These are phyloP conservation scores for Phaedon cochleariae DNA, from an alignment of 2,888 invertebrate species.

Conservation along the genomic window DNA sequence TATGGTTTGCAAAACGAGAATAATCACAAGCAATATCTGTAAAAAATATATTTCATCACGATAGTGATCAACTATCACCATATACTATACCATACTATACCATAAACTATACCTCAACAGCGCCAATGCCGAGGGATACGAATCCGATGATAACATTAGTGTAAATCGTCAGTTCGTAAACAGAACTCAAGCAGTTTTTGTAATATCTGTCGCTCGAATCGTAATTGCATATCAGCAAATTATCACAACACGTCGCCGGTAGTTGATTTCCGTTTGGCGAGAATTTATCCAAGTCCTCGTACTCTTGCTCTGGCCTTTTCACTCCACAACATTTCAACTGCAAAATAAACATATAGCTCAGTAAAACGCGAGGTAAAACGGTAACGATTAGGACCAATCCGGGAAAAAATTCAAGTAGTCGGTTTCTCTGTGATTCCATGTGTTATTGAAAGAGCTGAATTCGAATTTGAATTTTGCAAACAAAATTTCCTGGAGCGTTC, in stretches of 20 bases:
- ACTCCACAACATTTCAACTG: conserved; percentile 42
- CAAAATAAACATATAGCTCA: conserved; percentile 12
- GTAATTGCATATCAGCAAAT: conserved; percentile 7
- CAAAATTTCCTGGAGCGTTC: too few relatives aligned
- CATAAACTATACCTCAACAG: conserved; percentile 42
- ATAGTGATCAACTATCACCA: too few relatives aligned
- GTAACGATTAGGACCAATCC: too few relatives aligned
- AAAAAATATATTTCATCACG: too few relatives aligned
- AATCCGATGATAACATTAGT: conserved; percentile 39
- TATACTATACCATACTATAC: too few relatives aligned
- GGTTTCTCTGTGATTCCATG: too few relatives aligned
- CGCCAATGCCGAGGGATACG: conserved; percentile 33
- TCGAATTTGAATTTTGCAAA: too few relatives aligned
- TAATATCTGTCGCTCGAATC: conserved; percentile 18
- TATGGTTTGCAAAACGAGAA: too few relatives aligned
- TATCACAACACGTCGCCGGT: conserved; percentile 25
- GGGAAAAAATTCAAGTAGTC: too few relatives aligned
- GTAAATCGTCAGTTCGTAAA: conserved; percentile 27
- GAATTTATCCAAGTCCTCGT: conserved; percentile 15
- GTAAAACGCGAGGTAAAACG: too few relatives aligned
- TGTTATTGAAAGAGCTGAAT: too few relatives aligned
- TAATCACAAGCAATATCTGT: too few relatives aligned
- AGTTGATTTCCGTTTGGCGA: conserved; percentile 14
- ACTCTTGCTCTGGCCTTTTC: conserved; percentile 19
- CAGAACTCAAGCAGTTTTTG: conserved; percentile 27